Base-by-base conservation (phyloP, 2,797 vertebrate genomes). In the Peromyscus eremicus region DNA sequence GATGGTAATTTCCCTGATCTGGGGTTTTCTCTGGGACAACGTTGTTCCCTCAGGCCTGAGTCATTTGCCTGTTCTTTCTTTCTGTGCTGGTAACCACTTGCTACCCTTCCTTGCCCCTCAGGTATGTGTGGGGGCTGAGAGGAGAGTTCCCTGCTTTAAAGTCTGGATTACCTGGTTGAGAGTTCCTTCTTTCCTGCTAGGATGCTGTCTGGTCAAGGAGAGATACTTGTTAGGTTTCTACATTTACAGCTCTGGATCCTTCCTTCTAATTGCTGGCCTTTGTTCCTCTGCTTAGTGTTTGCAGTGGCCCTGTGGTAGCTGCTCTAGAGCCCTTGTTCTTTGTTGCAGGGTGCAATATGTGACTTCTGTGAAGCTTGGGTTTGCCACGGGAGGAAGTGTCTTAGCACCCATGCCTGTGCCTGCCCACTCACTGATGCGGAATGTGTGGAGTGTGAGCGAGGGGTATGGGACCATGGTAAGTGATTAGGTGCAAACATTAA, bases 311-410 rank as follows among this genome's bases (percentile, higher is more conserved):
- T 37, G 52, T 49, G 83, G 64, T 27, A 89, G 25, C 49, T 37
- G 66, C 23, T 86, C 57, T 37, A 5, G 34, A 80, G 66, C 60
- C 37, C 13, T 52, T 49, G 91, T 76, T 49, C 97, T 88, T 91
- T 60, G 71, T 97, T 98, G 14, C 97, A 99, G 99, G 99, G 99
- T 43, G 99, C 99, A 40, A 99, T 99, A 91, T 99, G 99, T 98
- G 99, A 99, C 98, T 99, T 99, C 98, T 99, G 99, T 97, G 99
- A 99, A 98, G 99, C 99, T 14, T 99, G 99, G 99, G 99, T 99
- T 79, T 99, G 99, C 95, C 99, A 99, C 0, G 99, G 99, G 2
- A 99, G 99, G 98, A 99, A 99, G 95, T 99, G 99, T 95, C 98
- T 99, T 91, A 99, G 99, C 95, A 99, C 99, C 2, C 99, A 99